Evolutionary conservation across 2,113 vertebrate species (phyloP), one percentile per base, ranked within the genome.

Genomic region (Lepidiolamprologus cunningtoni): DNA sequence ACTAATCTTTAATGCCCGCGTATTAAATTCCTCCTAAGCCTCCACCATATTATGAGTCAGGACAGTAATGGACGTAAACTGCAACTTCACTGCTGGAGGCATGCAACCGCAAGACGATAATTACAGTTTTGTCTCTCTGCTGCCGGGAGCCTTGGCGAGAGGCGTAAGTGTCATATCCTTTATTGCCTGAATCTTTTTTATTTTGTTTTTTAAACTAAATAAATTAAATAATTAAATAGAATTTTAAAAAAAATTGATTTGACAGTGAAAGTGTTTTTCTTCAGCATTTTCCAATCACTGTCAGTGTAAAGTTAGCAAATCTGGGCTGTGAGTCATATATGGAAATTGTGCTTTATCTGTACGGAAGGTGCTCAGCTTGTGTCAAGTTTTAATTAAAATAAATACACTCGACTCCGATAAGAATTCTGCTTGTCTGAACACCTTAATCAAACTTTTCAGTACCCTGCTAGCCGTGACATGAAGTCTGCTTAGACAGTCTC

Each of bases 321-420:
- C 40, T 76, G 68, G 68, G 40, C 21, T 47, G 9, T 8, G 42
- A 31, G 42, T 50, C 23, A 31, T 8, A 50, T 31, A 28, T 78
- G 42, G 45, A 50, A 50, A 78, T 17, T 76, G 68, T 31, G 42
- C 42, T 78, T 47, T 47, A 47, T 76, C 40, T 17, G 40, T 76
- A 28, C 2, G 0, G 16, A 17, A 78, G 42, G 71, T 78, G 26
- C 45, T 78, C 10, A 4, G 26, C 45, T n/a, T 12, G 19, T 78
- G 45, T 78, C 73, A 33, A 78, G 73, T 78, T 31, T 78, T 50
- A 78, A 78, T 78, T 78, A 78, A 52, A 78, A 52, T 33, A 33
- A 68, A 68, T 31, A 13, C 17, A 78, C 26, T 78, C 0, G 2
- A 33, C 26, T 33, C 12, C 0, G 7, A n/a, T 37, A 6, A 28